These are phyloP conservation scores for Pediacus dermestoides DNA, from an alignment of 2,888 invertebrate genomes.

Conservation along the genomic window DNA sequence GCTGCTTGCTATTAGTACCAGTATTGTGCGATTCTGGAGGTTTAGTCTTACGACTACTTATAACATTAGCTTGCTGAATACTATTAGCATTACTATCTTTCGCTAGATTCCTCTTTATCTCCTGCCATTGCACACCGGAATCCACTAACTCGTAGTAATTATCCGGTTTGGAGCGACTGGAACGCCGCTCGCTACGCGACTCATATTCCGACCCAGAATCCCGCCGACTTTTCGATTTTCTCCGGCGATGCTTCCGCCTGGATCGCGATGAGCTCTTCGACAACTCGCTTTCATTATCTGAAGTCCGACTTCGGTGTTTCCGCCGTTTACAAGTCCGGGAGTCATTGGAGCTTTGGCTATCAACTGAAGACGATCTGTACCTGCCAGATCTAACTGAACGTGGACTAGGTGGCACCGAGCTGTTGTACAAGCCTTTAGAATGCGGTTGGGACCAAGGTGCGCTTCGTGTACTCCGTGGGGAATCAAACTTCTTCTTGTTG, in stretches of 20 bases:
- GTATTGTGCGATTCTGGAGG: conserved; percentile 42
- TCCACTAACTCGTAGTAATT: conserved; percentile 70
- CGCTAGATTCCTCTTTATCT: conserved; percentile 63
- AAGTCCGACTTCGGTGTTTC: conserved; percentile 78
- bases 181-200: conserved; percentile 49
- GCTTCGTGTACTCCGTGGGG: conserved; percentile 79
- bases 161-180: conserved; percentile 27
- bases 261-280: conserved; percentile 82
- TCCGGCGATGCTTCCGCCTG: conserved; percentile 69
- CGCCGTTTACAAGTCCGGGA: conserved; percentile 71
- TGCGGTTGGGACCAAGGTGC: conserved; percentile 75
- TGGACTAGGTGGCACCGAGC: conserved; percentile 62
- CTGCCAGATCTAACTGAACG: conserved; percentile 76
- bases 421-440: conserved; percentile 66
- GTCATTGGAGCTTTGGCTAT: conserved; percentile 87
- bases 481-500: conserved; percentile 54
- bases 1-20: conserved; percentile 18
- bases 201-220: conserved; percentile 73
- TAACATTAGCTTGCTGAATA: conserved; percentile 69
- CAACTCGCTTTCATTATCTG: conserved; percentile 87
- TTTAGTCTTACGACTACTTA: conserved; percentile 55
- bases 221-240: conserved; percentile 71
- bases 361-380: conserved; percentile 75
- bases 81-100: conserved; percentile 47
- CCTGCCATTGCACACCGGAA: conserved; percentile 85